Evolutionary conservation across 2,797 vertebrate species (phyloP), one percentile per base, ranked within the genome.

Genomic region (Botia kubotai): DNA sequence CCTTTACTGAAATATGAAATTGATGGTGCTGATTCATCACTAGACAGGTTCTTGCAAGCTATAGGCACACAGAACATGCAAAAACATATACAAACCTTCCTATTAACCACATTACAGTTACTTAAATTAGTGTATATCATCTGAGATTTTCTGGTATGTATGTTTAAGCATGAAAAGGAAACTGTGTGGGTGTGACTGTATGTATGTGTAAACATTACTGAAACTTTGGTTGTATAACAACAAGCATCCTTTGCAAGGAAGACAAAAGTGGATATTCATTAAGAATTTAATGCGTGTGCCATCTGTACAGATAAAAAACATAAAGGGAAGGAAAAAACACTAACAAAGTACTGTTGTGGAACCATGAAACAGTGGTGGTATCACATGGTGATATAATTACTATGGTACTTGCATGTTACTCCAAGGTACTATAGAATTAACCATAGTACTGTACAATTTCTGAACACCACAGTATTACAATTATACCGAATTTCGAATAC

Each of bases 1-100:
- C 80, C 53, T 57, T 85, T 68, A 88, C 85, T 91, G 89, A 93
- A 91, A 90, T 92, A 89, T 92, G 87, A 93, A 93, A 93, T 92
- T 85, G 90, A 85, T 85, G 74, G 74, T 87, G 84, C 74, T 71
- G 85, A 90, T 89, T 88, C 72, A 12, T 79, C 79, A 84, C 86
- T 80, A 83, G 74, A 86, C 88, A 53, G 80, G 81, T 71, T 65
- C 72, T 82, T 87, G 72, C 79, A 79, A 79, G 84, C 86, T 86
- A 84, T 23, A 76, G 82, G 53, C 16, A 69, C 74, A 50, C 26
- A 19, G 81, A 62, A 23, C 63, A 68, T 8, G 60, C 21, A 21
- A 75, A 79, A 26, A 74, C 39, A 23, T 21, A 26, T 69, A 53
- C 52, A 43, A 43, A 43, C 17, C n/a, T 69, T 7, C 21, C 57